Percentiles rank a stretch among this genome's conserved stretches.
Conservation (phyloP, 2,113 vertebrate species). For the Actinemys pallida region DNA sequence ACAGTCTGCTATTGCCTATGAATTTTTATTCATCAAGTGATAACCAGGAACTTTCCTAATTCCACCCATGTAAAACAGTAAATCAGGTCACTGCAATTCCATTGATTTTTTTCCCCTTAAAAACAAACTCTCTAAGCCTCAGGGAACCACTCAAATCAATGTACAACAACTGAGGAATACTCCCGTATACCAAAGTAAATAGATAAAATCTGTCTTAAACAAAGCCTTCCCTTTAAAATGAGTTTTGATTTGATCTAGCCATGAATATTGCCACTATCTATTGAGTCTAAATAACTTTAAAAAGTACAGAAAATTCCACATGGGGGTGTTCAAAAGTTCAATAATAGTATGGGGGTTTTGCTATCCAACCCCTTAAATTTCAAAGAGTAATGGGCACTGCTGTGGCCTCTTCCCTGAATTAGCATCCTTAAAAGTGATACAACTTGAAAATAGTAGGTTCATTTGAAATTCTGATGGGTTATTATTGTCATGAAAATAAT, state of each 20-base stretch:
- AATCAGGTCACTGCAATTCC: not conserved
- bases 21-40: not conserved
- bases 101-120: not conserved
- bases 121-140: not conserved
- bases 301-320: not conserved
- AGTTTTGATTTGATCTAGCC: not conserved
- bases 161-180: not conserved
- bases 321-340: slow-evolving; percentile 6
- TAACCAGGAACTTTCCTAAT: not conserved
- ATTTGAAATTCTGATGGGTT: not conserved
- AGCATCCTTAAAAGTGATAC: not conserved
- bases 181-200: not conserved
- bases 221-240: not conserved
- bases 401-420: not conserved
- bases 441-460: not conserved
- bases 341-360: not conserved
- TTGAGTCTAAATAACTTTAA: not conserved
- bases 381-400: not conserved
- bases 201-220: not conserved
- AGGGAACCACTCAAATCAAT: not conserved
- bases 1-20: not conserved
- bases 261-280: not conserved
- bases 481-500: slow-evolving; percentile 7
- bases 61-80: not conserved
- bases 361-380: not conserved